Percentiles rank a stretch among this genome's conserved stretches.
phyloP scores from a whole-genome alignment of 2,888 invertebrate species.

The Cheilosia scutellata region DNA sequence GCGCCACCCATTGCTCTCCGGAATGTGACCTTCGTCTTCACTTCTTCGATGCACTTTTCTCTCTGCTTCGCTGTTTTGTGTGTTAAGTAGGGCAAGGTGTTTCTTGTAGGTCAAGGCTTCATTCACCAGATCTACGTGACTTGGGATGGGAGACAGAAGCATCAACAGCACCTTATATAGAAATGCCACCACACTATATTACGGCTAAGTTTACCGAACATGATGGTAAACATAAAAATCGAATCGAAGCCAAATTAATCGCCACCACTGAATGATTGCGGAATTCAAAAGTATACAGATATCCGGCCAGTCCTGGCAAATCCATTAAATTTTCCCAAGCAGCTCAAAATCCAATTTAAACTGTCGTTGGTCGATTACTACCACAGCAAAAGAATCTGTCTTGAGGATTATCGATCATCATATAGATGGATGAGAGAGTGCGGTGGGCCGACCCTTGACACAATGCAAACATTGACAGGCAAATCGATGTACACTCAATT shows the following conservation, averaged over 20 bases:
- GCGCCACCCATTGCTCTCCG: slow-evolving; percentile 26
- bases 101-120: slow-evolving; percentile 62
- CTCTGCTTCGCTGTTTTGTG: slow-evolving; percentile 38
- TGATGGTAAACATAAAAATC: slow-evolving; percentile 64
- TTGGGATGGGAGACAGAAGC: slow-evolving; percentile 44
- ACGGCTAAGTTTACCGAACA: slow-evolving; percentile 62
- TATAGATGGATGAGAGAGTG: background rate
- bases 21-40: slow-evolving; percentile 45
- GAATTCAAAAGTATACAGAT: slow-evolving; percentile 21
- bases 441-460: slow-evolving; percentile 19
- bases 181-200: slow-evolving; percentile 29
- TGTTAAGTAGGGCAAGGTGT: slow-evolving; percentile 67
- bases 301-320: slow-evolving; percentile 17
- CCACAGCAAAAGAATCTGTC: slow-evolving; percentile 26
- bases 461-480: slow-evolving; percentile 25
- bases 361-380: background rate
- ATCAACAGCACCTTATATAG: slow-evolving; percentile 5
- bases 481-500: slow-evolving; percentile 39
- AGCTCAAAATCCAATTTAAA: slow-evolving; percentile 35
- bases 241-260: slow-evolving; percentile 68
- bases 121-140: slow-evolving; percentile 64
- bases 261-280: slow-evolving; percentile 27
- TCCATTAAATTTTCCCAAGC: slow-evolving; percentile 35
- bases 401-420: slow-evolving; percentile 12
- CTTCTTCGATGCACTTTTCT: slow-evolving; percentile 42